Evolutionary conservation across 2,113 vertebrate species (phyloP).

Genomic region (Coptodon bakossiorum): DNA sequence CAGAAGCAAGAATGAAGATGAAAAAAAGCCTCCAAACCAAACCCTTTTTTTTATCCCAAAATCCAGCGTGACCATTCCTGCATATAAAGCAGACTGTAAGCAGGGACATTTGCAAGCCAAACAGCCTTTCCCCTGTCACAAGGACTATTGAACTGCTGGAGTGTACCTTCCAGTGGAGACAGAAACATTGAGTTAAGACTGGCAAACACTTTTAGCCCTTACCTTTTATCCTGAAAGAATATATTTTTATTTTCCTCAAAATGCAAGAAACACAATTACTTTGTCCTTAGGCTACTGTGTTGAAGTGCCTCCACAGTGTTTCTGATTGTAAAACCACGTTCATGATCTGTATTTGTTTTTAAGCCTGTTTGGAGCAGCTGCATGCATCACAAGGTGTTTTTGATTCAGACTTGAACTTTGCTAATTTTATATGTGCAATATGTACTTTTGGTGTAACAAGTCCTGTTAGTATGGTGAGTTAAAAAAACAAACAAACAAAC

Average conservation of each 20-base stretch:
- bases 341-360: constrained; percentile 21
- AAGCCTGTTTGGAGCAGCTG: constrained; percentile 35
- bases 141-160: not conserved
- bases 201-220: not conserved
- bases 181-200: not conserved
- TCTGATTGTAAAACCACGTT: constrained; percentile 3
- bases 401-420: constrained; percentile 49
- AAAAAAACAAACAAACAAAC: not conserved
- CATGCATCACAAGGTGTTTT: constrained; percentile 27
- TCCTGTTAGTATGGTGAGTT: not conserved
- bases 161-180: not conserved
- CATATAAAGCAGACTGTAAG: constrained; percentile 30
- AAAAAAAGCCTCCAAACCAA: constrained; percentile 26
- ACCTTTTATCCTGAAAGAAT: not conserved
- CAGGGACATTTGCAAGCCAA: constrained; percentile 27
- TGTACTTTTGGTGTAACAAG: constrained; percentile 6
- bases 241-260: constrained; percentile 2
- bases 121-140: constrained; percentile 28
- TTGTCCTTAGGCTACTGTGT: constrained; percentile 3
- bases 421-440: constrained; percentile 41
- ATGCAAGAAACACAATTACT: not conserved
- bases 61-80: constrained; percentile 45
- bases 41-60: constrained; percentile 30
- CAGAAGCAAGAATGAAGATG: constrained; percentile 24
- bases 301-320: constrained; percentile 28